Evolutionary conservation across 2,888 invertebrate genomes (phyloP), one percentile per base, ranked within the genome.

Genomic region (Drosophila ezoana): DNA sequence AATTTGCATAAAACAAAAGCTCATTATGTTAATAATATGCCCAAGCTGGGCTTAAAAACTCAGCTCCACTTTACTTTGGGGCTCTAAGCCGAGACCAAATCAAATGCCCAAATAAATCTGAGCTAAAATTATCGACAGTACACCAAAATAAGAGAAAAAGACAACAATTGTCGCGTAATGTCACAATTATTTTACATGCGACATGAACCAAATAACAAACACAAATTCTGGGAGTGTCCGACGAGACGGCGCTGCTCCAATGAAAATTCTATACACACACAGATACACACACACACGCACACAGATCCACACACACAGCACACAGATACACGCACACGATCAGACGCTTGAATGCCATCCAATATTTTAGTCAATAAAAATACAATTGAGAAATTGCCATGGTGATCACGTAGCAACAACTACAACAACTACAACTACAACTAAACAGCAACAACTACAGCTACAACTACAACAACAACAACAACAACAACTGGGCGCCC

Each of bases 321-420:
- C 40, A 38, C 13, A 61, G 10, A 51, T 1, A 44, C 13, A 47
- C n/a, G 59, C 48, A 56, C 45, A 33, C 40, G 74, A 68, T 78
- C 78, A 78, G 79, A 47, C 75, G 75, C 79, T 74, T 78, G 76
- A 79, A 77, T 60, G 64, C 69, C 81, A 85, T 49, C 82, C 82
- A 78, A 82, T 82, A 85, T 77, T 87, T 72, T 77, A 59, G 75
- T 85, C 87, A 84, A 85, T 87, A 89, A 87, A 87, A 83, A 75
- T 72, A 78, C 87, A 87, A 87, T 85, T 85, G 85, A 68, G 76
- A 81, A 81, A 81, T 90, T 90, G 86, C 84, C 86, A 89, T 87
- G 81, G 59, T 73, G 86, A 87, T 90, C 88, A 89, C 88, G 88
- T 89, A 77, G 77, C 71, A 64, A 45, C 45, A 65, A 51, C 54